These are phyloP conservation scores for Macropis europaea DNA, from an alignment of 2,888 invertebrate genomes.

Conservation along the genomic window DNA sequence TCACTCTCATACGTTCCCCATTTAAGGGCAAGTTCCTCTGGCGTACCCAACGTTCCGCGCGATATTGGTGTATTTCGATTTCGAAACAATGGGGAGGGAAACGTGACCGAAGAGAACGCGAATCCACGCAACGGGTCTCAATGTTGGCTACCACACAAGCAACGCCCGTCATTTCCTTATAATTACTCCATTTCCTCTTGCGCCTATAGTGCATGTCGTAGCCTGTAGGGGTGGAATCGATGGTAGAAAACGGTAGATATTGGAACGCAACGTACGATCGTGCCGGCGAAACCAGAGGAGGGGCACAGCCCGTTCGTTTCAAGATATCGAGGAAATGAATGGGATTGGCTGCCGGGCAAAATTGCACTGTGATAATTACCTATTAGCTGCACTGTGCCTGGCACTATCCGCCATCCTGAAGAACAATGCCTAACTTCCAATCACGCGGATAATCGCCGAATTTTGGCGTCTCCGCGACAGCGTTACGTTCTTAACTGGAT, in stretches of 20 bases:
- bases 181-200: constrained; percentile 77
- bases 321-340: constrained; percentile 78
- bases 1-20: not conserved
- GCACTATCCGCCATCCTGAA: constrained; percentile 48
- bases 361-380: constrained; percentile 76
- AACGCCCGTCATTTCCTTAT: constrained; percentile 78
- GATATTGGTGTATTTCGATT: constrained; percentile 38
- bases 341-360: constrained; percentile 74
- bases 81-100: constrained; percentile 19
- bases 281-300: constrained; percentile 43
- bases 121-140: constrained; percentile 60
- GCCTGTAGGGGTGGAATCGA: constrained; percentile 69
- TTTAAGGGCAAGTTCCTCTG: not conserved
- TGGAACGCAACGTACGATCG: constrained; percentile 62
- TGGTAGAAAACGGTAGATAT: constrained; percentile 73
- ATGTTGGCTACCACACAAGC: constrained; percentile 73
- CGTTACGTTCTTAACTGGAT: not conserved
- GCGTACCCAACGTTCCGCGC: not conserved
- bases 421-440: constrained; percentile 43
- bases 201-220: constrained; percentile 61
- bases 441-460: constrained; percentile 33
- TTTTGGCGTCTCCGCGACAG: constrained; percentile 25
- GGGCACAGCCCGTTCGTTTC: constrained; percentile 59
- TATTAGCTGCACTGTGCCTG: constrained; percentile 71
- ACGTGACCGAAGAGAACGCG: constrained; percentile 39